phyloP scores from a whole-genome alignment of 2,113 vertebrate species.

The Lampris megalopsis region DNA sequence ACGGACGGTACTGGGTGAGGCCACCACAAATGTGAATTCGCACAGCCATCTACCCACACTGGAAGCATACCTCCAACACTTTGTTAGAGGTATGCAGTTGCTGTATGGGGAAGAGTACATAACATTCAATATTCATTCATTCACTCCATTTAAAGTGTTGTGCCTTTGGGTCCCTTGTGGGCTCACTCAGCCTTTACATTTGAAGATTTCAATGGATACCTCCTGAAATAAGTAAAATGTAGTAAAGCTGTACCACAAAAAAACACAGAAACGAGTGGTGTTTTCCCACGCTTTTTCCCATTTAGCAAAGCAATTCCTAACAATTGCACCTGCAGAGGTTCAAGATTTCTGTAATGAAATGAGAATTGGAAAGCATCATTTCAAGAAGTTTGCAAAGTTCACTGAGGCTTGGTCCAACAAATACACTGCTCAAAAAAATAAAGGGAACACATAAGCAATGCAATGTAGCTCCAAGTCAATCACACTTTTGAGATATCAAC shows the following conservation, averaged over 20 bases:
- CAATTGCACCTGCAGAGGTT: constrained; percentile 13
- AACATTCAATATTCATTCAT: constrained; percentile 25
- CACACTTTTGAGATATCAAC: no score
- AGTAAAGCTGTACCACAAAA: constrained; percentile 31
- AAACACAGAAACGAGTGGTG: constrained; percentile 24
- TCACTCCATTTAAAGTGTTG: constrained; percentile 29
- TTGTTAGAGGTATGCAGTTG: constrained; percentile 28
- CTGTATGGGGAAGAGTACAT: constrained; percentile 29
- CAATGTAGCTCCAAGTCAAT: no score
- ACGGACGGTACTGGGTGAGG: no score
- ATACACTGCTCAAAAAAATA: neutral
- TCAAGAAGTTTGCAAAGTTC: constrained; percentile 16
- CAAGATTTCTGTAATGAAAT: constrained; percentile 28
- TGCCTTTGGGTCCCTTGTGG: constrained; percentile 22
- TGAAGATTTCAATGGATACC: constrained; percentile 25
- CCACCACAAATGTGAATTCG: no score
- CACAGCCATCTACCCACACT: no score
- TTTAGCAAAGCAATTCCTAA: constrained; percentile 23
- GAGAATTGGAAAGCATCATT: neutral
- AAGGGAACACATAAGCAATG: no score
- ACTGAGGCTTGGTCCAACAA: constrained; percentile 41
- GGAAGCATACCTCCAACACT: neutral
- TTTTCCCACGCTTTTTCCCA: constrained; percentile 19
- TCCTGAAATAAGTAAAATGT: constrained; percentile 28
- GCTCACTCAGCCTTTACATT: constrained; percentile 29